These are phyloP conservation scores for Diaprepes abbreviatus DNA, from an alignment of 2,888 invertebrate species.

Conservation along the genomic window DNA sequence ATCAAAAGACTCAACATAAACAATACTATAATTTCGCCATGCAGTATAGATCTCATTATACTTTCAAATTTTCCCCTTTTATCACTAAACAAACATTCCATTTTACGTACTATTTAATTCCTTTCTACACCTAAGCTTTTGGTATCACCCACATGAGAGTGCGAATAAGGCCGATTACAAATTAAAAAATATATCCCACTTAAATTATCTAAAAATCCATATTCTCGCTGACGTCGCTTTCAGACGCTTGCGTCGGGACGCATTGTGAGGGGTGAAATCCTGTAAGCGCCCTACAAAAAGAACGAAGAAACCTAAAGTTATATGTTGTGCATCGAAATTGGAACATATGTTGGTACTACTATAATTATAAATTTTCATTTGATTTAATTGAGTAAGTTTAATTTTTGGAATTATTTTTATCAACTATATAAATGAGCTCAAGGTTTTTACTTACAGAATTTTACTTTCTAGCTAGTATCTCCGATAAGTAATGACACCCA, in stretches of 20 bases:
- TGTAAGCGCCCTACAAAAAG: not conserved
- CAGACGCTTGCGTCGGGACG: constrained; percentile 37
- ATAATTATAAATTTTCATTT: no score
- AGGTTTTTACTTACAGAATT: constrained; percentile 14
- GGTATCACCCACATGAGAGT: not conserved
- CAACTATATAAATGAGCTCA: no score
- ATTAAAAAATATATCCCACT: constrained; percentile 16
- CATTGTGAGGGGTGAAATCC: not conserved
- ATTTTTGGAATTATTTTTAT: no score
- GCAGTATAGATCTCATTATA: not conserved
- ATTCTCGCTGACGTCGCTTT: constrained; percentile 35
- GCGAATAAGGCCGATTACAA: not conserved
- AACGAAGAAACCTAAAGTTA: not conserved
- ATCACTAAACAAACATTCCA: not conserved
- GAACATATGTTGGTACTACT: no score
- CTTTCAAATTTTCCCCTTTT: no score
- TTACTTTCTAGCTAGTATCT: not conserved
- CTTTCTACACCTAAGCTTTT: not conserved
- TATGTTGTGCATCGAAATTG: no score
- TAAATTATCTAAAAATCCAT: constrained; percentile 35
- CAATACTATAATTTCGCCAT: no score
- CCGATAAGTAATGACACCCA: not conserved
- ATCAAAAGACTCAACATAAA: no score
- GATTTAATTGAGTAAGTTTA: no score
- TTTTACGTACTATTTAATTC: not conserved